Evolutionary conservation across 2,888 invertebrate genomes (phyloP), one percentile per base, ranked within the genome.

Genomic region (Tenthredo livida): DNA sequence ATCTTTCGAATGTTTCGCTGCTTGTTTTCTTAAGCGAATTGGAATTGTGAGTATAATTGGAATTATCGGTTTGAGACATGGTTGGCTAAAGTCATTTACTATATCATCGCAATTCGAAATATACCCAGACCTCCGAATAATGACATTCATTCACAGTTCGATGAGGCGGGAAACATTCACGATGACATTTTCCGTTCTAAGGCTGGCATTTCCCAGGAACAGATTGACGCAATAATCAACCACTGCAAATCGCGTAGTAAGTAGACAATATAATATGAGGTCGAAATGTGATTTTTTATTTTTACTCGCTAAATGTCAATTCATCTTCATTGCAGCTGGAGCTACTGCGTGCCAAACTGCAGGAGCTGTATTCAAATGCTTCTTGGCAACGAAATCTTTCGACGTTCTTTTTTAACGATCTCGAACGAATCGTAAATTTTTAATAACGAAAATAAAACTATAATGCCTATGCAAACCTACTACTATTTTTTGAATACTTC

Each of bases 21-120:
- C 89, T 1, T 93, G 92, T 70, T 84, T 92, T 84, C 78, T 92
- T 87, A 91, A 91, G 85, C 91, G 90, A 25, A 87, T 91, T n/a
- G 90, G 89, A 86, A 87, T 91, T 75, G 92, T 92, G 87, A 90
- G 91, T 90, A 61, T 90, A 61, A 12, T 72, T n/a, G 47, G 58
- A 6, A 50, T 21, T 37, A 82, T 50, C 7, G 54, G 12, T 29
- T 50, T 40, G 0, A 21, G 47, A 65, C n/a, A 9, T 29, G 21
- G 15, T 70, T 15, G 70, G 43, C 25, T 29, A 82, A 75, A 58
- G 25, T 73, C 33, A 72, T 72, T 84, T n/a, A 17, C 15, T 7
- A 58, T 7, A 58, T 75, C 7, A 61, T 67, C 50, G 9, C n/a
- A 43, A 21, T 43, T 12, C 0, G 40, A 73, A n/a, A 10, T 43